These are phyloP conservation scores for Hirundo rustica DNA, from an alignment of 2,797 vertebrate genomes.

Conservation along the genomic window DNA sequence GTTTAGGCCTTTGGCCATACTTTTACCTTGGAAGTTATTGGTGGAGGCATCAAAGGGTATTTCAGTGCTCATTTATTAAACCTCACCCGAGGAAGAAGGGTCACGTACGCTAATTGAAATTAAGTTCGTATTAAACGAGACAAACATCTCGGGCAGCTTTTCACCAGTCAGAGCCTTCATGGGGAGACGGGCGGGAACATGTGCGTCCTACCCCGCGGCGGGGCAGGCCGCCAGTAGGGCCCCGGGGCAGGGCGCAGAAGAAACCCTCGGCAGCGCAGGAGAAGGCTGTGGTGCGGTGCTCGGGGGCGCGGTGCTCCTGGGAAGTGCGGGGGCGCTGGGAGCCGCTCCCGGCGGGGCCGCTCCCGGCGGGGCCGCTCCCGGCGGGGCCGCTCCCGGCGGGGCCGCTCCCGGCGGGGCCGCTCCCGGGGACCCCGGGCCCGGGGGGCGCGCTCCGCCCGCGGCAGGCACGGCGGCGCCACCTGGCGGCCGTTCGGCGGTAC, in stretches of 20 bases:
- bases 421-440: neutral
- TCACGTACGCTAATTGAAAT: neutral
- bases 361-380: neutral
- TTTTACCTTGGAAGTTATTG: neutral
- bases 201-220: neutral
- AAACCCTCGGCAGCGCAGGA: neutral
- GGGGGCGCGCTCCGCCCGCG: neutral
- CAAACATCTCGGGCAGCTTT: neutral
- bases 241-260: neutral
- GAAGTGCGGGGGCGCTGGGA: rapidly evolving
- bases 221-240: neutral
- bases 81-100: neutral
- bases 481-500: neutral
- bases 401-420: neutral
- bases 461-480: neutral
- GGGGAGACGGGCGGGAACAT: slow-evolving; percentile 3
- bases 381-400: neutral
- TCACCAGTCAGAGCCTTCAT: neutral
- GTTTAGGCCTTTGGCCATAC: neutral
- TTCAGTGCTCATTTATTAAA: neutral
- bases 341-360: neutral
- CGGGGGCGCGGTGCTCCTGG: neutral
- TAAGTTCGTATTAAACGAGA: neutral
- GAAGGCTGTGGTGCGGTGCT: rapidly evolving
- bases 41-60: neutral